Percentiles rank a stretch among this genome's conserved stretches.
phyloP scores from a whole-genome alignment of 1,140 invertebrate genomes.

The Sminthurides bifidus region DNA sequence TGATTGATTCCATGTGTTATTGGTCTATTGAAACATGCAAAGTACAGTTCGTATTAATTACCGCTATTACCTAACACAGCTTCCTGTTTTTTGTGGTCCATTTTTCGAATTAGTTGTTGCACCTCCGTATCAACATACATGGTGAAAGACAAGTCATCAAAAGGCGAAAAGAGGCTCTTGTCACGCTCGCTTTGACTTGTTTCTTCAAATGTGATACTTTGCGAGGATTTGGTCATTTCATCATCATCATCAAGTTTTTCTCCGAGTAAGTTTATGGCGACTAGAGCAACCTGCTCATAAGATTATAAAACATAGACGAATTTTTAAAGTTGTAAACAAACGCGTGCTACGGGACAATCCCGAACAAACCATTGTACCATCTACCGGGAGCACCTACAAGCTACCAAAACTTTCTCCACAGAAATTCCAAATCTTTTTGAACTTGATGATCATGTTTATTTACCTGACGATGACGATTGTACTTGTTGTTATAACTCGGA shows the following conservation, averaged over 20 bases:
- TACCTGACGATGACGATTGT: conserved; percentile 72
- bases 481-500: conserved; percentile 60
- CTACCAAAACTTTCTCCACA: conserved; percentile 3
- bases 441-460: conserved; percentile 3
- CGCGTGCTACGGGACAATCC: too few relatives aligned
- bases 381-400: too few relatives aligned
- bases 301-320: not conserved
- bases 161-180: conserved; percentile 51
- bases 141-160: conserved; percentile 88
- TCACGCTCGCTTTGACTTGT: conserved; percentile 37
- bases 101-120: conserved; percentile 68
- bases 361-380: too few relatives aligned
- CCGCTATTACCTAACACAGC: conserved; percentile 56
- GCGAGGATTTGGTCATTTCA: conserved; percentile 16
- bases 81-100: conserved; percentile 73
- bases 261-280: conserved; percentile 65
- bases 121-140: conserved; percentile 95
- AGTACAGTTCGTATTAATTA: too few relatives aligned
- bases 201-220: conserved; percentile 24
- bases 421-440: not conserved
- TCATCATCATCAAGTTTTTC: conserved; percentile 42
- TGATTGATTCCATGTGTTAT: conserved; percentile 9
- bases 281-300: conserved; percentile 50
- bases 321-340: not conserved
- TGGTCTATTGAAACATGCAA: too few relatives aligned